Evolutionary conservation across 2,888 invertebrate genomes (phyloP).

Genomic region (Entomobrya proxima): DNA sequence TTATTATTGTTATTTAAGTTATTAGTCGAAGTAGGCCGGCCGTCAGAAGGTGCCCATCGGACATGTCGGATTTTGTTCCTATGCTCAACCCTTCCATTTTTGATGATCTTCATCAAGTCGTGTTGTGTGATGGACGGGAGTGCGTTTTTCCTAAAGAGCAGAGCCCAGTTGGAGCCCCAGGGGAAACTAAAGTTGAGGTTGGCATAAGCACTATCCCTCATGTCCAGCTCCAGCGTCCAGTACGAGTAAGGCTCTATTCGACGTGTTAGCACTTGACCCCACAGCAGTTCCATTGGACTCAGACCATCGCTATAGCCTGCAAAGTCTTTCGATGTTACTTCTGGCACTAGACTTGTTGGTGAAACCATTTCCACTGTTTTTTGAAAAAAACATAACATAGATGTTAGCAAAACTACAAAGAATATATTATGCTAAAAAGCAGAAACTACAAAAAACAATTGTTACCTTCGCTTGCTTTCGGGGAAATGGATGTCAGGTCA

Average conservation of each 20-base stretch:
- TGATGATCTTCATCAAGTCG: conserved; percentile 96
- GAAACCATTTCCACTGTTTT: conserved; percentile 72
- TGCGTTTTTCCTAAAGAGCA: conserved; percentile 95
- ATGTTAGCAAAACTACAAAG: too few relatives aligned
- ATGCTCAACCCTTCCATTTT: conserved; percentile 77
- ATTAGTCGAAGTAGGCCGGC: conserved; percentile 59
- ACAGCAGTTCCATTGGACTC: conserved; percentile 81
- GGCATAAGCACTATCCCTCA: conserved; percentile 82
- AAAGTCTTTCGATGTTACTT: conserved; percentile 73
- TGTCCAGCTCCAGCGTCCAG: conserved; percentile 91
- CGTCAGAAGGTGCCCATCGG: conserved; percentile 68
- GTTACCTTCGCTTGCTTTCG: conserved; percentile 85
- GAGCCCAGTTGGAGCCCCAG: conserved; percentile 95
- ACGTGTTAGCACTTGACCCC: conserved; percentile 88
- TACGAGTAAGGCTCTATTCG: conserved; percentile 93
- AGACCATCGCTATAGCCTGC: conserved; percentile 72
- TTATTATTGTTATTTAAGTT: conserved; percentile 27
- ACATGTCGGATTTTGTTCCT: conserved; percentile 73
- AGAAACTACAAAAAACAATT: background rate
- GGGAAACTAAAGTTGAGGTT: conserved; percentile 92
- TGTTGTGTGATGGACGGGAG: conserved; percentile 97
- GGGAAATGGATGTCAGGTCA: conserved; percentile 78
- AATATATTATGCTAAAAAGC: background rate
- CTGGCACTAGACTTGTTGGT: conserved; percentile 75
- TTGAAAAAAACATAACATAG: background rate